phyloP scores from a whole-genome alignment of 2,888 invertebrate genomes.

The Drosophila macrospina region DNA sequence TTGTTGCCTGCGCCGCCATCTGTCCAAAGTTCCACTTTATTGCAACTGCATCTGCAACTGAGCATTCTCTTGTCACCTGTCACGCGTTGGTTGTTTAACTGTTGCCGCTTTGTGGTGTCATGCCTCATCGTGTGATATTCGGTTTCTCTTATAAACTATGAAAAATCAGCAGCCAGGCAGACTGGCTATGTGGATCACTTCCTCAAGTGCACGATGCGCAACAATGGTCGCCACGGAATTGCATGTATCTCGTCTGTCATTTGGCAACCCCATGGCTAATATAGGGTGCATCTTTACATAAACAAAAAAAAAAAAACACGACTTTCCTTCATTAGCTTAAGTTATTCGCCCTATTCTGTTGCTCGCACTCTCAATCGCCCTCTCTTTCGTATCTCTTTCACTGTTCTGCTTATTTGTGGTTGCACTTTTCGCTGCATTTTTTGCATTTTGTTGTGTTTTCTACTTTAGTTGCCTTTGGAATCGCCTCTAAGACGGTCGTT shows the following conservation, averaged over 20 bases:
- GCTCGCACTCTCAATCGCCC: not conserved
- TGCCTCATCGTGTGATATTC: constrained; percentile 70
- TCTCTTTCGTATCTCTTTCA: constrained; percentile 12
- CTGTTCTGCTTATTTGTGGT: constrained; percentile 25
- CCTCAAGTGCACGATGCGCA: constrained; percentile 76
- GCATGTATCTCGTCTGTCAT: constrained; percentile 69
- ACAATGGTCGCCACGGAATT: constrained; percentile 69
- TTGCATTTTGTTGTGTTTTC: constrained; percentile 38
- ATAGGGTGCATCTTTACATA: constrained; percentile 43
- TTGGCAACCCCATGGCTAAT: constrained; percentile 64
- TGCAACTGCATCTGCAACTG: constrained; percentile 24
- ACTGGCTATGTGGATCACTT: constrained; percentile 69
- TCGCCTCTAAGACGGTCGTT: constrained; percentile 50
- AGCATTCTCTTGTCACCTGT: constrained; percentile 64
- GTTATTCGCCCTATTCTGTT: constrained; percentile 49
- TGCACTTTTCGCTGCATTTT: constrained; percentile 41
- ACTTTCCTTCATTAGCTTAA: constrained; percentile 62
- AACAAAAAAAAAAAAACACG: constrained; percentile 26
- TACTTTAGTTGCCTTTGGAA: constrained; percentile 38
- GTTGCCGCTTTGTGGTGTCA: constrained; percentile 45
- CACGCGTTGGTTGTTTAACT: constrained; percentile 50
- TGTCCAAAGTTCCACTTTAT: constrained; percentile 38
- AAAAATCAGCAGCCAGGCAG: constrained; percentile 50
- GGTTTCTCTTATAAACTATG: constrained; percentile 71
- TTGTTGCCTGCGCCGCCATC: constrained; percentile 9